Percentiles rank a stretch among this genome's conserved stretches.
phyloP scores from a whole-genome alignment of 2,113 vertebrate species.

The Alligator mississippiensis region DNA sequence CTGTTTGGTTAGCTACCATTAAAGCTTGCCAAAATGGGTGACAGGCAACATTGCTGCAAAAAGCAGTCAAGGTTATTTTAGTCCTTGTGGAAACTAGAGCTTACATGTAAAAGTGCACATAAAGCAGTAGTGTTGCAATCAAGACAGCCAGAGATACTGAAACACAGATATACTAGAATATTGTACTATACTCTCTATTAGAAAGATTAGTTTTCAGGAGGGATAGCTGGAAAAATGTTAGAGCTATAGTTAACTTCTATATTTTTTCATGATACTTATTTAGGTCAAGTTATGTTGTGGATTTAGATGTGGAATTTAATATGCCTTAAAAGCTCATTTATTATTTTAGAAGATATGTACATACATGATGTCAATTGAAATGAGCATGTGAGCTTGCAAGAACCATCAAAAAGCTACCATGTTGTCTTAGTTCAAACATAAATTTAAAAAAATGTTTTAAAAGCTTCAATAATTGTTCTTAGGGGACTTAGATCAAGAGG shows the following conservation, averaged over 20 bases:
- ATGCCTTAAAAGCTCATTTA: neutral
- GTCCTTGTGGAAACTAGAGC: neutral
- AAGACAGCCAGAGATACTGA: neutral
- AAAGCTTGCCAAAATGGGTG: neutral
- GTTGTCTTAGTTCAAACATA: too few species aligned
- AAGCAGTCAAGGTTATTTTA: neutral
- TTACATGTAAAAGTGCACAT: neutral
- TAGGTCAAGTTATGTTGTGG: neutral
- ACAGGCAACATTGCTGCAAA: neutral
- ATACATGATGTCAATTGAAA: neutral
- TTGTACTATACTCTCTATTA: neutral
- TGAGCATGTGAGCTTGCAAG: neutral
- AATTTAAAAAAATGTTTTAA: constrained; percentile 4
- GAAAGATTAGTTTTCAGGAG: neutral
- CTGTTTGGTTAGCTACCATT: neutral
- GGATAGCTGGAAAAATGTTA: neutral
- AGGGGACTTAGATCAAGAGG: neutral
- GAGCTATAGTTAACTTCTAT: neutral
- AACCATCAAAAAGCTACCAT: neutral
- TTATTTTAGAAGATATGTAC: neutral
- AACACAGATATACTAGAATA: neutral
- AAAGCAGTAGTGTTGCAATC: neutral
- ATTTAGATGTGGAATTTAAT: neutral
- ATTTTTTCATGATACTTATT: neutral
- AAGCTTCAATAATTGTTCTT: constrained; percentile 25